phyloP scores from a whole-genome alignment of 2,888 invertebrate genomes.

The Rhabditoides inermis region DNA sequence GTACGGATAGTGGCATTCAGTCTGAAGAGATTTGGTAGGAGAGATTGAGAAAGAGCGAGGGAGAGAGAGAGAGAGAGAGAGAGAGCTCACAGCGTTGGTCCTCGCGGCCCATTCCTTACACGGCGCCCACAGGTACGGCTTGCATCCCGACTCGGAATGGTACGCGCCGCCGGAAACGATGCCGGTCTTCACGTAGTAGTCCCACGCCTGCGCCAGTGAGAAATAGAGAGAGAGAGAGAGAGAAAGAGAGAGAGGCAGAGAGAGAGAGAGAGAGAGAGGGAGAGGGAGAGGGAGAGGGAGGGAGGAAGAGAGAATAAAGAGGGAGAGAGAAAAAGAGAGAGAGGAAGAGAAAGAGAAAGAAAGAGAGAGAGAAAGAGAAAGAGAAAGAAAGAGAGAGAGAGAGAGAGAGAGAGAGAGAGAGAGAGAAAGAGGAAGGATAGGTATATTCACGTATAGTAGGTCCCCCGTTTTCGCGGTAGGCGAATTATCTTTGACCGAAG shows the following conservation, averaged over 20 bases:
- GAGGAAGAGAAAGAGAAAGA: not conserved
- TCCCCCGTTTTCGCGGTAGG: not conserved
- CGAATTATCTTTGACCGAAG: too few species aligned
- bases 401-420: constrained; percentile 4
- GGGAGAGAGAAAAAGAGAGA: too few species aligned
- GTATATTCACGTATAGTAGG: not conserved
- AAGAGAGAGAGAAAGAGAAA: not conserved
- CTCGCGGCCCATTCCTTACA: too few species aligned
- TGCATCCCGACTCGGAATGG: too few species aligned
- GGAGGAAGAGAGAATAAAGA: too few species aligned
- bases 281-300: not conserved
- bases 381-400: constrained; percentile 1
- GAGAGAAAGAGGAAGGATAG: not conserved
- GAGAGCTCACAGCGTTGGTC: too few species aligned
- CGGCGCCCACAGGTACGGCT: too few species aligned
- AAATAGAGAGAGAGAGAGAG: not conserved
- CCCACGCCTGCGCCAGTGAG: too few species aligned
- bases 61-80: not conserved
- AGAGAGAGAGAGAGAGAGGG: not conserved
- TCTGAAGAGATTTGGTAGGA: not conserved
- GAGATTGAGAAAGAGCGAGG: not conserved
- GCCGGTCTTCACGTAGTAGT: too few species aligned
- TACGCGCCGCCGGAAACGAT: too few species aligned
- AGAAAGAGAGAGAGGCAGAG: not conserved
- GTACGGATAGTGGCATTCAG: not conserved